These are phyloP conservation scores for Galagoides demidoff DNA, from an alignment of 2,797 vertebrate species.

Conservation along the genomic window DNA sequence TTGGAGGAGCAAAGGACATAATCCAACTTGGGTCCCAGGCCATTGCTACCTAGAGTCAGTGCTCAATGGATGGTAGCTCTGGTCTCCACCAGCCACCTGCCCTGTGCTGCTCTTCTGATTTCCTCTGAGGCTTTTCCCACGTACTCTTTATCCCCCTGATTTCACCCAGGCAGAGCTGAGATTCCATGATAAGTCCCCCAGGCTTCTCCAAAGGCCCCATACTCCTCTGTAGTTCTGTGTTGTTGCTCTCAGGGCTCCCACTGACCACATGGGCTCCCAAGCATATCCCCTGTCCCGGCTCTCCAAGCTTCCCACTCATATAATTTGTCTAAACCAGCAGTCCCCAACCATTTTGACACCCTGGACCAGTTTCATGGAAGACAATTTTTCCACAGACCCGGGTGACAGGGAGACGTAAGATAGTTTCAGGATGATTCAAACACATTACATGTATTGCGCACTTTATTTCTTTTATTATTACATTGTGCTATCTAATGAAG, in stretches of 20 bases:
- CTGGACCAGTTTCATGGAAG: too few species aligned
- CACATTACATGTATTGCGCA: too few species aligned
- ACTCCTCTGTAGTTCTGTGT: accelerated
- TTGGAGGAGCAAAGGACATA: not conserved
- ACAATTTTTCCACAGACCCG: too few species aligned
- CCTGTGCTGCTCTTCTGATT: not conserved
- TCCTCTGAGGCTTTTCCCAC: not conserved
- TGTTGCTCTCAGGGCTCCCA: not conserved
- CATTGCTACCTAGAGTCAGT: too few species aligned
- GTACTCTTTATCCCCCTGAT: not conserved
- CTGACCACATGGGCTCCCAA: accelerated
- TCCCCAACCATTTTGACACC: too few species aligned
- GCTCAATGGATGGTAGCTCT: not conserved
- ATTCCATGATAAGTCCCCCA: not conserved
- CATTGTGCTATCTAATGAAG: too few species aligned
- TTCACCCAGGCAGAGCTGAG: not conserved
- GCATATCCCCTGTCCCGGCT: accelerated
- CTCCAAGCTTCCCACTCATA: not conserved
- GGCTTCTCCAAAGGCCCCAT: not conserved
- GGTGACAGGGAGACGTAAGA: too few species aligned
- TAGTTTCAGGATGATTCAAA: too few species aligned
- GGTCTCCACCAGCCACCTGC: not conserved
- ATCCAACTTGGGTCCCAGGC: not conserved
- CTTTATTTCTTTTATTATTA: too few species aligned
- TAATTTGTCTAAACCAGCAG: not conserved